Percentiles rank a stretch among this genome's conserved stretches.
Evolutionary conservation across 1,140 invertebrate species (phyloP).

Genomic region (Anthonomus grandis): DNA sequence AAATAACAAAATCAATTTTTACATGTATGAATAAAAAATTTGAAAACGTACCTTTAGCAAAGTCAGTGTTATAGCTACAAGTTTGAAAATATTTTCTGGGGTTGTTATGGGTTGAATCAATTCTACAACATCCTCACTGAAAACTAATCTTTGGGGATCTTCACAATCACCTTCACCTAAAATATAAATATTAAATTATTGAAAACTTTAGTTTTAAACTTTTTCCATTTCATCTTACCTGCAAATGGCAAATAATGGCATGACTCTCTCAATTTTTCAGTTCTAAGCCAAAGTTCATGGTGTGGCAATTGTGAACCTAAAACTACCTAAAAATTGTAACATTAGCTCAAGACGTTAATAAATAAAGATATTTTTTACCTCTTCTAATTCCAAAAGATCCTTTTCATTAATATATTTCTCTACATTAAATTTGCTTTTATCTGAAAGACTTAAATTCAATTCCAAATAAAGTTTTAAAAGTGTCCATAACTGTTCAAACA

Average conservation of each 20-base stretch:
- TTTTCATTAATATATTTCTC: slow-evolving; percentile 52
- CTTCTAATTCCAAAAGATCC: slow-evolving; percentile 60
- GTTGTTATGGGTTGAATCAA: slow-evolving; percentile 62
- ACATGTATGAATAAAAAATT: background rate
- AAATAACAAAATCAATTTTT: background rate
- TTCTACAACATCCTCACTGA: slow-evolving; percentile 60
- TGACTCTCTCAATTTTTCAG: slow-evolving; percentile 60
- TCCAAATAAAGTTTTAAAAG: slow-evolving; percentile 58
- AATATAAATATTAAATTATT: slow-evolving; percentile 1
- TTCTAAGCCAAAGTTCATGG: slow-evolving; percentile 63
- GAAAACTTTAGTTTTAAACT: background rate
- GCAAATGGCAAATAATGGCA: slow-evolving; percentile 58
- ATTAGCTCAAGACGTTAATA: no score
- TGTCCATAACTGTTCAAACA: slow-evolving; percentile 64
- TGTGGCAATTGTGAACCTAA: slow-evolving; percentile 61
- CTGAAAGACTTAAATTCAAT: slow-evolving; percentile 53
- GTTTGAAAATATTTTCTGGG: slow-evolving; percentile 52
- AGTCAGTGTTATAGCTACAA: slow-evolving; percentile 55
- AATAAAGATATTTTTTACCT: slow-evolving; percentile 41
- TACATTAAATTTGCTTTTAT: slow-evolving; percentile 48
- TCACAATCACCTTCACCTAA: slow-evolving; percentile 38
- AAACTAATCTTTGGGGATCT: slow-evolving; percentile 56
- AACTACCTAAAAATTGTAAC: slow-evolving; percentile 45
- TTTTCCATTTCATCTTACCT: slow-evolving; percentile 16
- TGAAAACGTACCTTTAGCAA: slow-evolving; percentile 51